Evolutionary conservation across 1,140 invertebrate genomes (phyloP).

Genomic region (Dendrolimus kikuchii): DNA sequence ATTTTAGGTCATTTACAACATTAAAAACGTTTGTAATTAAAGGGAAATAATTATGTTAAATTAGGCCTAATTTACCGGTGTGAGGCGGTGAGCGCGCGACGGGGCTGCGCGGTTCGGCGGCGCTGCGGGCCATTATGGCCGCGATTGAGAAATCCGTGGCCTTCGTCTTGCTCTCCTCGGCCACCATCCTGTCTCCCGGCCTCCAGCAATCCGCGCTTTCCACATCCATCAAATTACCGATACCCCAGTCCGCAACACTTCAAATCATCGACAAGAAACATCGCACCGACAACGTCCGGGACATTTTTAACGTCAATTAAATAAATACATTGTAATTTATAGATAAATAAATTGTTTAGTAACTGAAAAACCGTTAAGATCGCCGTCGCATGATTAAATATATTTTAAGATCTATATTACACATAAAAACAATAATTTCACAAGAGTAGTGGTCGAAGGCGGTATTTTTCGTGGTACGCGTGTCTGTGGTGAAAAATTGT

Average conservation of each 20-base stretch:
- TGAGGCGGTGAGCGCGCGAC: conserved; percentile 43
- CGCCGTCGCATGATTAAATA: conserved; percentile 1
- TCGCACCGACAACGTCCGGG: conserved; percentile 42
- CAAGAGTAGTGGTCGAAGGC: background rate
- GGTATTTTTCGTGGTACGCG: conserved; percentile 11
- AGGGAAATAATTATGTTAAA: conserved; percentile 5
- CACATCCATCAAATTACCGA: conserved; percentile 60
- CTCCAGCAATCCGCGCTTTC: conserved; percentile 58
- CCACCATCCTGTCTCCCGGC: conserved; percentile 72
- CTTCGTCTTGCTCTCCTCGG: conserved; percentile 68
- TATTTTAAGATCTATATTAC: conserved; percentile 3
- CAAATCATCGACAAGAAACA: conserved; percentile 18
- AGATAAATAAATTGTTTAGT: background rate
- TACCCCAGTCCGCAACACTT: conserved; percentile 28
- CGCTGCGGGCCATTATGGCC: conserved; percentile 89
- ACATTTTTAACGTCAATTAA: conserved; percentile 32
- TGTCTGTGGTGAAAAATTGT: conserved; percentile 6
- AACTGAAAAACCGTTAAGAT: background rate
- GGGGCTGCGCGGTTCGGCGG: conserved; percentile 72
- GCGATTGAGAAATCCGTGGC: conserved; percentile 95
- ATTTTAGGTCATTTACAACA: too few relatives aligned
- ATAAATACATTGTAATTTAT: conserved; percentile 5
- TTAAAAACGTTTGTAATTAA: background rate
- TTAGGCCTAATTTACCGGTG: conserved; percentile 58
- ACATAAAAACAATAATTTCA: conserved; percentile 4